phyloP scores from a whole-genome alignment of 2,888 invertebrate genomes.

The Ectropis crepuscularia region DNA sequence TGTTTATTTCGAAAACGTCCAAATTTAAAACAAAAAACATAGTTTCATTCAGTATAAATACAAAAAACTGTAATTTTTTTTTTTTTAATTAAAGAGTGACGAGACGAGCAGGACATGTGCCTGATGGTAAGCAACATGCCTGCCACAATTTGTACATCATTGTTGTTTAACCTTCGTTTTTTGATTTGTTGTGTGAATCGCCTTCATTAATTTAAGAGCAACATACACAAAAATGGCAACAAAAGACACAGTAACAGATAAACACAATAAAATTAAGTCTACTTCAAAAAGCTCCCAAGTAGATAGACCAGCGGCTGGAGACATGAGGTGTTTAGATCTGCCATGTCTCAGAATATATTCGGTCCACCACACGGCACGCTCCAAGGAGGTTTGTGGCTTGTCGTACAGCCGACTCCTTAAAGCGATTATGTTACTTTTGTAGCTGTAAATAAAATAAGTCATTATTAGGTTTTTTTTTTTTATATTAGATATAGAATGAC shows the following conservation, averaged over 20 bases:
- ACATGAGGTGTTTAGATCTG: conserved; percentile 62
- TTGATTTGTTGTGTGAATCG: too few relatives aligned
- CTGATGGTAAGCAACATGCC: too few relatives aligned
- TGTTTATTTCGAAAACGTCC: too few relatives aligned
- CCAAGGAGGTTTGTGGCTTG: conserved; percentile 61
- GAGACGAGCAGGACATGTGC: too few relatives aligned
- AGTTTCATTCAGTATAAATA: too few relatives aligned
- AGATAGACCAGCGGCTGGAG: conserved; percentile 58
- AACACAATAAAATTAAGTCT: conserved; percentile 37
- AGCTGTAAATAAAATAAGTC: conserved; percentile 29
- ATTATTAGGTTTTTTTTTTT: too few relatives aligned
- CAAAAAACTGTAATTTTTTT: too few relatives aligned
- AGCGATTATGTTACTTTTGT: conserved; percentile 43
- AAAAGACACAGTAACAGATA: not conserved
- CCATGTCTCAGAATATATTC: conserved; percentile 75
- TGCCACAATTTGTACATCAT: too few relatives aligned
- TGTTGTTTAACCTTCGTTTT: too few relatives aligned
- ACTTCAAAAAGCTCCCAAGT: conserved; percentile 54
- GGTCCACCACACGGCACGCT: conserved; percentile 76
- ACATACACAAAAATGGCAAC: not conserved
- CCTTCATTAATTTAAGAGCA: not conserved
- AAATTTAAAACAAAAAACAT: too few relatives aligned
- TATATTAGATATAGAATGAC: too few relatives aligned
- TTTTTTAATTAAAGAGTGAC: too few relatives aligned
- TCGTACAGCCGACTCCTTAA: conserved; percentile 57